phyloP scores from a whole-genome alignment of 23 tunicate species.

The Clavelina lepadiformis region DNA sequence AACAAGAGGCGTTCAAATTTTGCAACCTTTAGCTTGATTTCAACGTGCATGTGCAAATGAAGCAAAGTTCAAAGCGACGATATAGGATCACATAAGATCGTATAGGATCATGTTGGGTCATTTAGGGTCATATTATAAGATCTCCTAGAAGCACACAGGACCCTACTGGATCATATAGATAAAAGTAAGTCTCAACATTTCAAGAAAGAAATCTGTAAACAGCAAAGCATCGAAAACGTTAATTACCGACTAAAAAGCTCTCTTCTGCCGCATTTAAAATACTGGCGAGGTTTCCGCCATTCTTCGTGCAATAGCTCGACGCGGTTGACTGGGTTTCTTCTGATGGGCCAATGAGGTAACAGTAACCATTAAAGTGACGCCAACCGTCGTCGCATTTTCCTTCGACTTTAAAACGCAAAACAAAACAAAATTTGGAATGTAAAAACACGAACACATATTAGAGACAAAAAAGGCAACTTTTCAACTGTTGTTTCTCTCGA shows the following conservation, averaged over 20 bases:
- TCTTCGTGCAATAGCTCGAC: conserved; percentile 20
- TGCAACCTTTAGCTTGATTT: no score
- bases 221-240: neutral
- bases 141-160: no score
- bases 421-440: neutral
- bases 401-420: conserved; percentile 10
- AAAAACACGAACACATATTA: neutral
- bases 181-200: no score
- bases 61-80: no score
- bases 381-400: conserved; percentile 76
- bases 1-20: no score
- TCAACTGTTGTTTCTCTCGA: neutral
- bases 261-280: conserved; percentile 44
- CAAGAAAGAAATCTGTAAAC: no score
- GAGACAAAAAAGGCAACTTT: neutral
- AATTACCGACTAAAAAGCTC: conserved; percentile 73
- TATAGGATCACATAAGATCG: no score
- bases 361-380: conserved; percentile 46
- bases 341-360: conserved; percentile 43
- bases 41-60: no score
- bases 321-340: conserved; percentile 51
- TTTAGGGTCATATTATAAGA: no score
- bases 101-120: no score
- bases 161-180: no score
- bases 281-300: conserved; percentile 47